Base-by-base conservation (phyloP, 2,797 vertebrate species). In the Dendrocincla fuliginosa region DNA sequence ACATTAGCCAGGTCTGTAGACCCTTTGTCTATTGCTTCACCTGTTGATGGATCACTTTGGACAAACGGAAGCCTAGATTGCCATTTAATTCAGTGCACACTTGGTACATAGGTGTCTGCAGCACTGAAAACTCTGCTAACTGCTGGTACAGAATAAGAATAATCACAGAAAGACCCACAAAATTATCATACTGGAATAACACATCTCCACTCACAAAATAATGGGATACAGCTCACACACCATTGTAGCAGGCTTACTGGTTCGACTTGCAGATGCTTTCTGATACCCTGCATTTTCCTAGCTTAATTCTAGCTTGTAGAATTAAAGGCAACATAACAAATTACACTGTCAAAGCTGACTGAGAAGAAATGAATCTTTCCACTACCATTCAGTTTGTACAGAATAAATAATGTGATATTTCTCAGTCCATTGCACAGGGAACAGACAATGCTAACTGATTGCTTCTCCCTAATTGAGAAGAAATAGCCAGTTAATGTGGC, bases 371-470 rank as follows among this genome's bases (percentile, higher is more conserved):
- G 27, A 94, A 87, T 93, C 89, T 92, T 96, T 73, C 57, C 89
- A 84, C 44, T 39, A 44, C 85, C 79, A 12, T 89, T 92, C 55
- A 59, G 63, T 65, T 94, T 76, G 73, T 84, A 52, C 61, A 79
- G 85, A 95, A 95, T 76, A 96, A 93, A 96, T 91, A 91, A 93
- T 69, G 82, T 88, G 80, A 39, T 82, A 88, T 89, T 93, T 91
- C 71, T 90, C 85, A 63, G 85, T 82, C 80, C 2, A 8, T 84
- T 90, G 89, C 90, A 91, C 85, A 74, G 50, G 49, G 87, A 93
- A 87, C 70, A 95, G 87, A 79, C 87, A 80, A 75, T 75, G 81
- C 78, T 75, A 90, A 42, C 60, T 68, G 86, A 95, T 91, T 87
- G 59, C 50, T 96, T 95, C 82, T 79, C 63, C 44, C 25, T 93